Conservation (phyloP, 2,888 invertebrate genomes). For the Eilema caniola region DNA sequence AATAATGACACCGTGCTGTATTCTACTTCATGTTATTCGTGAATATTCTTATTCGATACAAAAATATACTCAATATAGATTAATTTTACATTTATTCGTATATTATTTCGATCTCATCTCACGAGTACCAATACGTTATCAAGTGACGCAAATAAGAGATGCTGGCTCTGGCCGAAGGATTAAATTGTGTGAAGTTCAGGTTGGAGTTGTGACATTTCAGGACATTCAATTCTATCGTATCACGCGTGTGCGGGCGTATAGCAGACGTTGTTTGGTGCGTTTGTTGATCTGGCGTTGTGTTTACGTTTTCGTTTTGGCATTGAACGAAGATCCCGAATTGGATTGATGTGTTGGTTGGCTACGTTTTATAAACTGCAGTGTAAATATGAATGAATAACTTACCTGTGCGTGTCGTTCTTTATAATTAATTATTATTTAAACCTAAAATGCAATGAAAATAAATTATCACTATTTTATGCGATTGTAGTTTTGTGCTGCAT, state of each 20-base stretch:
- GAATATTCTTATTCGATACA: slow-evolving; percentile 20
- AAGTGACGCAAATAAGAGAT: slow-evolving; percentile 58
- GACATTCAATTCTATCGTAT: slow-evolving; percentile 62
- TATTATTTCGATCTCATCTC: slow-evolving; percentile 54
- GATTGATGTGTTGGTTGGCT: slow-evolving; percentile 72
- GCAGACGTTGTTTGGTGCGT: slow-evolving; percentile 66
- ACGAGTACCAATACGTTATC: slow-evolving; percentile 33
- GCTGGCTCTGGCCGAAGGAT: slow-evolving; percentile 52
- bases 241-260: slow-evolving; percentile 55
- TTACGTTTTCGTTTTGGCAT: slow-evolving; percentile 82
- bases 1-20: slow-evolving; percentile 32
- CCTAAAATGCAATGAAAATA: slow-evolving; percentile 1
- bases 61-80: slow-evolving; percentile 28
- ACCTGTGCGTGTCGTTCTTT: slow-evolving; percentile 46
- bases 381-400: slow-evolving; percentile 65
- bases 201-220: slow-evolving; percentile 64
- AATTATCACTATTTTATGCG: neutral
- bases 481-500: slow-evolving; percentile 19
- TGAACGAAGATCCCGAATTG: slow-evolving; percentile 78
- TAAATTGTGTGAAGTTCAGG: slow-evolving; percentile 59
- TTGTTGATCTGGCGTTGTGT: slow-evolving; percentile 77
- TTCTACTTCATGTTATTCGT: slow-evolving; percentile 13
- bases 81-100: slow-evolving; percentile 40
- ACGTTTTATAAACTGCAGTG: slow-evolving; percentile 64
- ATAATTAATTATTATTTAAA: slow-evolving; percentile 15